These are phyloP conservation scores for Drosophila austrosaltans DNA, from an alignment of 2,888 invertebrate species.

Conservation along the genomic window DNA sequence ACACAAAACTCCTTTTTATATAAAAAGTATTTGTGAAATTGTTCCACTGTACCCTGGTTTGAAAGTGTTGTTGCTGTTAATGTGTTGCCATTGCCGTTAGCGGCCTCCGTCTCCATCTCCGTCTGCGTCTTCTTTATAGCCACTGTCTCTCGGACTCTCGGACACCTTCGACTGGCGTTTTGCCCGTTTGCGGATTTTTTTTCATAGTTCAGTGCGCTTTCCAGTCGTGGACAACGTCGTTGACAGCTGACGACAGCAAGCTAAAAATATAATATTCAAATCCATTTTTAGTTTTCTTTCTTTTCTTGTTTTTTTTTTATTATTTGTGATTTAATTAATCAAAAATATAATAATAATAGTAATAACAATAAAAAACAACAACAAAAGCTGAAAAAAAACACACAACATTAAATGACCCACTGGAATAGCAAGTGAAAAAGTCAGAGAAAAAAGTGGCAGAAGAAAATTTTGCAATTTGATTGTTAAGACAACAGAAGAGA, in stretches of 20 bases:
- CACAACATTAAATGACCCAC: slow-evolving; percentile 33
- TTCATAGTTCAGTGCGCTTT: slow-evolving; percentile 80
- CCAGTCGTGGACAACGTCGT: slow-evolving; percentile 65
- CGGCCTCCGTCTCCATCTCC: slow-evolving; percentile 44
- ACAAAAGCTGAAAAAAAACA: background rate
- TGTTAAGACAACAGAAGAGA: too few relatives aligned
- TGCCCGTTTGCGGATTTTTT: slow-evolving; percentile 61
- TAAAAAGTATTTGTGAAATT: background rate
- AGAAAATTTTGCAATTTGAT: slow-evolving; percentile 4
- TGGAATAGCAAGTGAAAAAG: slow-evolving; percentile 16
- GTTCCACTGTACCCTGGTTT: slow-evolving; percentile 9
- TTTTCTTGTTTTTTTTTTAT: slow-evolving; percentile 40
- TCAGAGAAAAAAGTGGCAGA: slow-evolving; percentile 8
- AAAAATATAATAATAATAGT: slow-evolving; percentile 27
- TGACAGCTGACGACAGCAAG: slow-evolving; percentile 50
- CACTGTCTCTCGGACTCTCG: slow-evolving; percentile 37
- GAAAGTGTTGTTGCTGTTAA: slow-evolving; percentile 35
- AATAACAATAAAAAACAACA: background rate
- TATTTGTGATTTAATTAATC: slow-evolving; percentile 56
- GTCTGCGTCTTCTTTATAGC: slow-evolving; percentile 15
- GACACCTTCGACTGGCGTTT: slow-evolving; percentile 42
- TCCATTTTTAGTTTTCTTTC: slow-evolving; percentile 43
- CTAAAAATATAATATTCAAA: slow-evolving; percentile 39
- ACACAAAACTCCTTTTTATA: background rate
- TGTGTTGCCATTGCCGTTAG: slow-evolving; percentile 43